Conservation (phyloP, 2,888 invertebrate species). For the Galeruca laticollis region DNA sequence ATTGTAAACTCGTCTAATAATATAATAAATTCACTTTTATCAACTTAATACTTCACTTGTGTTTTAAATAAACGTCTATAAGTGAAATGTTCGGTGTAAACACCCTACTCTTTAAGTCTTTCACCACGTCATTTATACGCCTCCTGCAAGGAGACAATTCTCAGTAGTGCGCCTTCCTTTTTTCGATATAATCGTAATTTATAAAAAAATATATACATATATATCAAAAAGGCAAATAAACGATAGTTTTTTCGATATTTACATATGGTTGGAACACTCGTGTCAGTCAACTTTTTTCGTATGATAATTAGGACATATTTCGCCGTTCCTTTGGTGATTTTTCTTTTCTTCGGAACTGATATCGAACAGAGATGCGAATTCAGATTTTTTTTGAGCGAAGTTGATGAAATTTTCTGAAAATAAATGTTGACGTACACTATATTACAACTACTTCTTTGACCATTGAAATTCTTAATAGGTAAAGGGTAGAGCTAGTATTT, state of each 20-base stretch:
- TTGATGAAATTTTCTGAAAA: constrained; percentile 73
- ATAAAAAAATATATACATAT: neutral
- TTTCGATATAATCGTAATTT: neutral
- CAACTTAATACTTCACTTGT: neutral
- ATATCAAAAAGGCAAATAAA: neutral
- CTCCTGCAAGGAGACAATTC: too few relatives aligned
- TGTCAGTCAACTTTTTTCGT: constrained; percentile 59
- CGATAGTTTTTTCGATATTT: neutral
- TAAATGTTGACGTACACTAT: neutral
- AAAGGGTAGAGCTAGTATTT: too few relatives aligned
- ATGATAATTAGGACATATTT: constrained; percentile 56
- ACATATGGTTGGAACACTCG: constrained; percentile 27
- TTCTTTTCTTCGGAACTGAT: constrained; percentile 59
- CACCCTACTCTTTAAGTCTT: neutral
- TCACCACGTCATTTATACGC: too few relatives aligned
- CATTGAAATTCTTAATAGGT: too few relatives aligned
- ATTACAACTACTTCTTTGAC: too few relatives aligned
- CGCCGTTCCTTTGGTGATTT: constrained; percentile 54
- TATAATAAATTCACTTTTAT: neutral
- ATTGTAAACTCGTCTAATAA: too few relatives aligned
- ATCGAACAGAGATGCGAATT: constrained; percentile 72
- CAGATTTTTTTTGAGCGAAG: constrained; percentile 72
- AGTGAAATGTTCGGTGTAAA: neutral
- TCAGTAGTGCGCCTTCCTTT: too few relatives aligned
- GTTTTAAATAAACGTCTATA: neutral